phyloP scores from a whole-genome alignment of 2,797 vertebrate species.

The Carapus acus region DNA sequence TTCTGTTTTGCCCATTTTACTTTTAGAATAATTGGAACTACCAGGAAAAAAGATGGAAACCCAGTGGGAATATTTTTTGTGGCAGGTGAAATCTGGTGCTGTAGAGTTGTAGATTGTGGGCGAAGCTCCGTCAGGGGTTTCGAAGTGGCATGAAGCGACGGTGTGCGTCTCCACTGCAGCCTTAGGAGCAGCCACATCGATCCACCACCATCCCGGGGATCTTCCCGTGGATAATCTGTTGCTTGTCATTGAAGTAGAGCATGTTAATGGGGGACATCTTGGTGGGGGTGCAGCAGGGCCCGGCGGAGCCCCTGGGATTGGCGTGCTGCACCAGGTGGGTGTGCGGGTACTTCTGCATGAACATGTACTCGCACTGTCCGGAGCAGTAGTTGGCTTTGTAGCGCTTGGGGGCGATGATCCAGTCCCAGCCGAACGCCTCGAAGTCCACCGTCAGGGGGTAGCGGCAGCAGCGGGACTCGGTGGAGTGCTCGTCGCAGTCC shows the following conservation, averaged over 20 bases:
- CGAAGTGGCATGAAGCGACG: conserved; percentile 64
- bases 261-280: conserved; percentile 99
- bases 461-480: conserved; percentile 95
- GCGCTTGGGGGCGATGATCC: conserved; percentile 98
- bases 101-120: conserved; percentile 21
- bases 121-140: conserved; percentile 65
- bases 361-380: conserved; percentile 99
- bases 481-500: conserved; percentile 96
- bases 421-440: conserved; percentile 98
- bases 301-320: conserved; percentile 92
- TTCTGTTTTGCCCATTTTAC: conserved; percentile 44
- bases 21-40: conserved; percentile 67
- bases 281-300: conserved; percentile 97
- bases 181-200: conserved; percentile 93
- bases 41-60: conserved; percentile 62
- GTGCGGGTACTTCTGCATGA: conserved; percentile 99
- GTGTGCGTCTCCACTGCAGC: conserved; percentile 30
- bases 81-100: conserved; percentile 52
- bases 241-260: conserved; percentile 99
- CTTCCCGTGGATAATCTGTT: conserved; percentile 99
- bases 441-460: conserved; percentile 98
- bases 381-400: conserved; percentile 99
- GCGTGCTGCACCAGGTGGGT: conserved; percentile 97
- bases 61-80: conserved; percentile 55
- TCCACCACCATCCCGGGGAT: conserved; percentile 99